phyloP scores from a whole-genome alignment of 2,888 invertebrate species.

The Pseudoips prasinana region DNA sequence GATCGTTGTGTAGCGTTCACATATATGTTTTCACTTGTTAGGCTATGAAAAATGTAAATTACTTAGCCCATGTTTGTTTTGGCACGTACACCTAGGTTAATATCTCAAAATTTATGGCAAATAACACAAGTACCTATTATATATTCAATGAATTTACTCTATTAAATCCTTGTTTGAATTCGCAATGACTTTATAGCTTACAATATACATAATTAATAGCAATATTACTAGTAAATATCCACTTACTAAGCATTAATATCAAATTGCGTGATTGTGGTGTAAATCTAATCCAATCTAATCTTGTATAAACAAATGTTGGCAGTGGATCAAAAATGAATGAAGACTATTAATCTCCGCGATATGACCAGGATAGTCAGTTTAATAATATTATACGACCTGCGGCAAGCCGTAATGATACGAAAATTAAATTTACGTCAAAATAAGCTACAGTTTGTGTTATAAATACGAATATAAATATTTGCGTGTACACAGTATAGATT shows the following conservation, averaged over 20 bases:
- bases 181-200: too few relatives aligned
- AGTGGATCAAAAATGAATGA: slow-evolving; percentile 30
- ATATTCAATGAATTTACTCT: too few relatives aligned
- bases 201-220: too few relatives aligned
- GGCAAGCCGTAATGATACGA: slow-evolving; percentile 22
- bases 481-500: too few relatives aligned
- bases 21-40: slow-evolving; percentile 41
- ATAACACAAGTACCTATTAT: too few relatives aligned
- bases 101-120: too few relatives aligned
- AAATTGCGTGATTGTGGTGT: too few relatives aligned
- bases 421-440: slow-evolving; percentile 20
- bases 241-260: too few relatives aligned
- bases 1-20: slow-evolving; percentile 48
- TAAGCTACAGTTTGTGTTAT: slow-evolving; percentile 2
- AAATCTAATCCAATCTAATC: too few relatives aligned
- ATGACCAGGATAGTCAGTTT: slow-evolving; percentile 30
- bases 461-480: too few relatives aligned
- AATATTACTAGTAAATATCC: too few relatives aligned
- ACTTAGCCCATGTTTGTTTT: slow-evolving; percentile 29
- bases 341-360: slow-evolving; percentile 29
- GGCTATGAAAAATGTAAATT: slow-evolving; percentile 31
- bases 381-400: slow-evolving; percentile 25
- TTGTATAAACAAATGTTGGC: slow-evolving; percentile 21
- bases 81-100: slow-evolving; percentile 2
- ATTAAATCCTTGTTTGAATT: too few relatives aligned